Percentiles rank a stretch among this genome's conserved stretches.
These are phyloP conservation scores for Trichopoda pennipes DNA, from an alignment of 2,888 invertebrate genomes.

Conservation along the genomic window DNA sequence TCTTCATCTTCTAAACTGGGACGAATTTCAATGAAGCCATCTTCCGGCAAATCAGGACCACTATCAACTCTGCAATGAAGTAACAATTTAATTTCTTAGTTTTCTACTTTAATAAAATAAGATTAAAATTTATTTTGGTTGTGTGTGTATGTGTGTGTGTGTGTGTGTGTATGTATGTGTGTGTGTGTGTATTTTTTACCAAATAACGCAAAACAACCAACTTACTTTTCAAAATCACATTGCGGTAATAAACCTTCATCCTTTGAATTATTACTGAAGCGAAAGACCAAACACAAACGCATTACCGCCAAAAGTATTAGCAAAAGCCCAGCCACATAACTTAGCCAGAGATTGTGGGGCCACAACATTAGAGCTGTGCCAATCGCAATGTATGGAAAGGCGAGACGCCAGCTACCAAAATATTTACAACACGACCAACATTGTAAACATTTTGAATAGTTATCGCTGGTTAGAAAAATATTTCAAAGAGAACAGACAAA, in stretches of 20 bases:
- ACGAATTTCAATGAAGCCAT: conserved; percentile 76
- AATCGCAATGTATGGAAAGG: conserved; percentile 77
- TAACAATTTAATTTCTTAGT: conserved; percentile 9
- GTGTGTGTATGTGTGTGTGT: too few relatives aligned
- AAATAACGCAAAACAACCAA: not conserved
- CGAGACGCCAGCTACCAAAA: conserved; percentile 78
- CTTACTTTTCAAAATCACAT: conserved; percentile 79
- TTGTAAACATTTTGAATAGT: conserved; percentile 74
- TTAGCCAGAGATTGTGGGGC: conserved; percentile 82
- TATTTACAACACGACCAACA: conserved; percentile 76
- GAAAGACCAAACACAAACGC: conserved; percentile 78
- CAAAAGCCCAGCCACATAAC: conserved; percentile 82
- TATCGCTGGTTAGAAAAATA: conserved; percentile 73
- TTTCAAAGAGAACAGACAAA: conserved; percentile 58
- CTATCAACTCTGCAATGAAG: conserved; percentile 75
- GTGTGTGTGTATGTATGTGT: too few relatives aligned
- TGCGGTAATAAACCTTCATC: conserved; percentile 79
- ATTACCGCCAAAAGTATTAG: conserved; percentile 81
- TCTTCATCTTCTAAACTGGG: conserved; percentile 77
- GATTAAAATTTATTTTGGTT: conserved; percentile 33
- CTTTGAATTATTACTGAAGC: conserved; percentile 74
- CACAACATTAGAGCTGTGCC: conserved; percentile 78
- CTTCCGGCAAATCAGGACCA: conserved; percentile 76
- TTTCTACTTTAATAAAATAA: conserved; percentile 31
- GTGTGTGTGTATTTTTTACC: too few relatives aligned